phyloP scores from a whole-genome alignment of 1,140 invertebrate species.

The Ganaspis sp. region DNA sequence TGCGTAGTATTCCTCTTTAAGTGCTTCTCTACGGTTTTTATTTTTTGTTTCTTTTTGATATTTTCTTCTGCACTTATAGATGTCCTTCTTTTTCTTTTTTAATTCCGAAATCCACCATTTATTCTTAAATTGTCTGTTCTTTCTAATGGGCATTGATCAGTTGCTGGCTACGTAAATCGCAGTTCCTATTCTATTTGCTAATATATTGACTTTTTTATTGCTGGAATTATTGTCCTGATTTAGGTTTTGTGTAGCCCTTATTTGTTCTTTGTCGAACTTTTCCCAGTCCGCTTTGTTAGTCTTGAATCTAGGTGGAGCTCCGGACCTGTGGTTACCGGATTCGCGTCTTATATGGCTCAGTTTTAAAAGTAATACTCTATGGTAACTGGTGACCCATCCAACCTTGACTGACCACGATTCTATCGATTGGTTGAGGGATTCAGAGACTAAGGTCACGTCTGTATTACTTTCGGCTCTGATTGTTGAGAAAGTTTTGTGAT shows the following conservation, averaged over 20 bases:
- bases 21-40: not conserved
- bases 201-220: not conserved
- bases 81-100: too few species aligned
- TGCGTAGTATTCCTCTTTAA: not conserved
- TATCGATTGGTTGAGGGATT: too few species aligned
- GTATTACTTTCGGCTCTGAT: not conserved
- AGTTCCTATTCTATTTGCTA: not conserved
- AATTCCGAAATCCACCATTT: too few species aligned
- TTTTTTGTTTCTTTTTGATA: too few species aligned
- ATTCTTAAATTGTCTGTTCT: too few species aligned
- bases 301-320: too few species aligned
- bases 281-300: not conserved
- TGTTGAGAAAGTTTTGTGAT: not conserved
- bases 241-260: too few species aligned
- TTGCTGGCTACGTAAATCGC: too few species aligned
- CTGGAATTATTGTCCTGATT: not conserved
- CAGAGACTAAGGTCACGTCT: not conserved
- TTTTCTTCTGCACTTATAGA: too few species aligned
- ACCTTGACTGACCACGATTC: not conserved
- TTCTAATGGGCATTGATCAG: too few species aligned
- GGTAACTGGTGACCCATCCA: not conserved
- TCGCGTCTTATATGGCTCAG: too few species aligned
- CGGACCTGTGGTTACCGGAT: not conserved
- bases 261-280: not conserved
- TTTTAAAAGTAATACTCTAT: not conserved